Conservation (phyloP, 2,888 invertebrate genomes). For the Eurytoma adleriae region DNA sequence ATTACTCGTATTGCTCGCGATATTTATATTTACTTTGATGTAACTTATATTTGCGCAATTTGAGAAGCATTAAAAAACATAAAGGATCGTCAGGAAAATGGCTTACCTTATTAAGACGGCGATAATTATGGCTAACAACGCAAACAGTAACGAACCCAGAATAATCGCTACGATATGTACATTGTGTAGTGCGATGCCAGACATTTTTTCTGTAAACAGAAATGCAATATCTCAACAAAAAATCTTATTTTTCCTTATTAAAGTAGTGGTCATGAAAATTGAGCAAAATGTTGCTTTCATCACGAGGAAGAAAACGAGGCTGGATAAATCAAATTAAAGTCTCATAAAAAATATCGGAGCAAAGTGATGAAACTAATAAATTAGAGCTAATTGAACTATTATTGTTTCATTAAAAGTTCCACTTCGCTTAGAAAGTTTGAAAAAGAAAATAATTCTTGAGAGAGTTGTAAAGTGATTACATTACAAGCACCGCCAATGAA, state of each 20-base stretch:
- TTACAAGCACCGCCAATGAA: no score
- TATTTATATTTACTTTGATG: no score
- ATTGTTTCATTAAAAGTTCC: no score
- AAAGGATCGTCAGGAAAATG: neutral
- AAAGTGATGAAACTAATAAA: no score
- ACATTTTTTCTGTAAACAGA: slow-evolving; percentile 57
- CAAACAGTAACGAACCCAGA: slow-evolving; percentile 72
- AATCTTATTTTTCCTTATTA: neutral
- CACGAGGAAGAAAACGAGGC: neutral
- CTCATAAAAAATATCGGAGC: neutral
- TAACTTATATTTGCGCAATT: no score
- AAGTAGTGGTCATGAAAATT: neutral
- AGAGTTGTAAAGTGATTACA: no score
- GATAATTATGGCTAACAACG: slow-evolving; percentile 68
- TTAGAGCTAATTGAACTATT: no score
- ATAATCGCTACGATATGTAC: slow-evolving; percentile 74
- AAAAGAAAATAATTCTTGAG: no score
- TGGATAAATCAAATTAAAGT: neutral
- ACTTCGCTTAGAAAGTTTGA: no score
- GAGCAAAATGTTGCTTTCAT: neutral
- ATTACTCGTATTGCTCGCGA: no score
- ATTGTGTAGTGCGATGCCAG: slow-evolving; percentile 68
- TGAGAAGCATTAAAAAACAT: neutral
- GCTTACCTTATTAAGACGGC: slow-evolving; percentile 72
- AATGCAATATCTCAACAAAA: neutral